Percentiles rank a stretch among this genome's conserved stretches.
These are phyloP conservation scores for Chrysogorgia sp. DNA, from an alignment of 92 coral and sea anemone genomes.

Conservation along the genomic window DNA sequence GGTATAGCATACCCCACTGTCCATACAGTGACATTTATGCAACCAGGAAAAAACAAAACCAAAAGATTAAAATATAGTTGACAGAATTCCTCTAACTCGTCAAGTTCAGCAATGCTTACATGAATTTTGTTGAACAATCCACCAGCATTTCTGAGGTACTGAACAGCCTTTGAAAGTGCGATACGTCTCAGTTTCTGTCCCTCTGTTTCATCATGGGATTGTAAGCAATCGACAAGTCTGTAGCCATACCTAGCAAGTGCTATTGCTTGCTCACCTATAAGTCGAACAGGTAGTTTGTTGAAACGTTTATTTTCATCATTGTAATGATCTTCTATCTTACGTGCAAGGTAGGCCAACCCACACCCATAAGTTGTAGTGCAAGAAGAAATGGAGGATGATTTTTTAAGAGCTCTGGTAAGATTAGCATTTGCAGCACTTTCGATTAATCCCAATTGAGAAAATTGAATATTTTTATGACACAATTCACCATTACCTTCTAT, in stretches of 20 bases:
- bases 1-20: constrained; percentile 69
- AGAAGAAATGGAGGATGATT: too few species aligned
- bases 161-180: constrained; percentile 59
- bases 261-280: too few species aligned
- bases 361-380: constrained; percentile 20
- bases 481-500: too few species aligned
- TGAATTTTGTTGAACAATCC: constrained; percentile 60
- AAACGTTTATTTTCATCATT: constrained; percentile 37
- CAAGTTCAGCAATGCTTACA: constrained; percentile 27
- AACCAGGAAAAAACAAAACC: constrained; percentile 34
- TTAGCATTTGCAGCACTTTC: too few species aligned
- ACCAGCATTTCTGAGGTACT: too few species aligned
- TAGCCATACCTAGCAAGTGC: constrained; percentile 54
- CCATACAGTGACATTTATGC: constrained; percentile 64
- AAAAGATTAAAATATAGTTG: too few species aligned
- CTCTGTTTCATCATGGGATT: constrained; percentile 40
- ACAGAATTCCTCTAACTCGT: too few species aligned
- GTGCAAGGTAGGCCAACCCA: constrained; percentile 54
- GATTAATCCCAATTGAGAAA: too few species aligned
- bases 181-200: constrained; percentile 48
- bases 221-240: constrained; percentile 55
- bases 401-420: too few species aligned
- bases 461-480: too few species aligned
- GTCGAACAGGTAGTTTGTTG: constrained; percentile 53
- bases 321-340: constrained; percentile 36